Percentiles rank a stretch among this genome's conserved stretches.
Conservation (phyloP, 2,797 vertebrate genomes). For the Emys orbicularis region DNA sequence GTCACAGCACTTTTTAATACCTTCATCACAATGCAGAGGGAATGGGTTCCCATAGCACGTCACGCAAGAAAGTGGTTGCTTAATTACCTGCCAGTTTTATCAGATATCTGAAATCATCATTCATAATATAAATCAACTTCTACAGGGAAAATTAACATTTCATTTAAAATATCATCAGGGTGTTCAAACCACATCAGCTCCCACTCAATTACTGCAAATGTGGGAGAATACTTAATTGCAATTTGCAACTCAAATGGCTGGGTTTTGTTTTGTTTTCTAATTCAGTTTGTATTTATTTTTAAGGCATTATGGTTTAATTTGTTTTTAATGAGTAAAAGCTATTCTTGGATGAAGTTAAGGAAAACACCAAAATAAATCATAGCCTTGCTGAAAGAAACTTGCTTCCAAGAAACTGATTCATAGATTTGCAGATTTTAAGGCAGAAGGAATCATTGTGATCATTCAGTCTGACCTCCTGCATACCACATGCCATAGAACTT, state of each 20-base stretch:
- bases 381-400: not conserved
- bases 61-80: not conserved
- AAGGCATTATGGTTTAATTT: constrained; percentile 6
- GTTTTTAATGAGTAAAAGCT: constrained; percentile 8
- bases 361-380: constrained; percentile 27
- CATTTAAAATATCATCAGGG: not conserved
- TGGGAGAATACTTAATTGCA: constrained; percentile 26
- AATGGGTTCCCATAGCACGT: not conserved
- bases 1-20: not conserved
- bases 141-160: not conserved
- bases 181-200: not conserved
- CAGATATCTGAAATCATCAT: not conserved
- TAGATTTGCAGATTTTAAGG: not conserved
- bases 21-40: not conserved
- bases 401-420: not conserved
- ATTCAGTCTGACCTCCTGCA: not conserved
- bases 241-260: constrained; percentile 14
- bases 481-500: not conserved
- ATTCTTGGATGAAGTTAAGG: not conserved
- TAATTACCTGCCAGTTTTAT: constrained; percentile 35
- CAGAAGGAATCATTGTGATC: not conserved
- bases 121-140: not conserved
- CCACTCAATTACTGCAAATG: not conserved
- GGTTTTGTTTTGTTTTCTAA: not conserved
- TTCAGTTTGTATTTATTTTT: constrained; percentile 40